Evolutionary conservation across 2,888 invertebrate genomes (phyloP).

Genomic region (Polyploca ridens): DNA sequence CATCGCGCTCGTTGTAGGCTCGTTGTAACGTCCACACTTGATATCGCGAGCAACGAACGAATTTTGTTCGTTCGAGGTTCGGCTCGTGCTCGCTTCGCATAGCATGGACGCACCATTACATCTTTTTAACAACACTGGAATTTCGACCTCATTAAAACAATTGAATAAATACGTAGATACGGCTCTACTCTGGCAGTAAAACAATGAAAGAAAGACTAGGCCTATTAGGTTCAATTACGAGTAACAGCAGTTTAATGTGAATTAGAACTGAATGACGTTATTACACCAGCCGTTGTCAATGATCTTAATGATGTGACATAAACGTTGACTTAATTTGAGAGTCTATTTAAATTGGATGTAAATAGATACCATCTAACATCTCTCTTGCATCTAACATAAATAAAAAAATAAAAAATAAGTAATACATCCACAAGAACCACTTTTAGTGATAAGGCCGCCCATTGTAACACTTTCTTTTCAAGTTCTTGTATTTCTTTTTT

Average conservation of each 20-base stretch:
- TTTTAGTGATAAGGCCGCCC: no score
- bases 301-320: background rate
- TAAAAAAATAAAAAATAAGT: no score
- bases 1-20: no score
- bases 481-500: no score
- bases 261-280: background rate
- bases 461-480: no score
- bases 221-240: slow-evolving; percentile 12
- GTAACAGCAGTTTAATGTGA: slow-evolving; percentile 5
- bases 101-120: no score
- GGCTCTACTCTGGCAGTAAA: background rate
- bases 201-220: slow-evolving; percentile 9
- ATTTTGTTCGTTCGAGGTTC: no score
- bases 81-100: no score
- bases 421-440: no score
- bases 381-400: no score
- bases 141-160: slow-evolving; percentile 10
- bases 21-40: no score
- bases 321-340: background rate
- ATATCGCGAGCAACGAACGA: no score
- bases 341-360: background rate
- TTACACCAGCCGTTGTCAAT: background rate
- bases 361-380: background rate
- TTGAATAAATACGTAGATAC: slow-evolving; percentile 10
- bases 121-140: background rate